Conservation (phyloP, 2,888 invertebrate species). For the Malachius bipustulatus region DNA sequence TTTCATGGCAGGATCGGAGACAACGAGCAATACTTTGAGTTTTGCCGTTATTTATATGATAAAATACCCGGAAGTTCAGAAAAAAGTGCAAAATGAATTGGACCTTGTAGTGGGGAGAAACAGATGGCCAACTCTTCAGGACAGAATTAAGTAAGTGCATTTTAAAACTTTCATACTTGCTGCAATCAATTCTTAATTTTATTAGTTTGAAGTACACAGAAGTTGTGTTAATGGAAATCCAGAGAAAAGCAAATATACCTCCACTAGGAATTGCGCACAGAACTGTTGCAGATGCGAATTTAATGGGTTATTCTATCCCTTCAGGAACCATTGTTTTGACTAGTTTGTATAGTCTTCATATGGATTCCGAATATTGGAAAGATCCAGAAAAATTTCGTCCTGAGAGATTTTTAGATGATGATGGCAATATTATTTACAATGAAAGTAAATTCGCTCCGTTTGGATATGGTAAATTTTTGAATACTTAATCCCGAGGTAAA, state of each 20-base stretch:
- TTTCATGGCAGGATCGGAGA: constrained; percentile 59
- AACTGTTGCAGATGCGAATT: constrained; percentile 33
- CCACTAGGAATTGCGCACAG: constrained; percentile 45
- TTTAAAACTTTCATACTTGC: too few species aligned
- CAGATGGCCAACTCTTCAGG: constrained; percentile 42
- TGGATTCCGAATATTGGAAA: constrained; percentile 46
- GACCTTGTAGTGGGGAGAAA: constrained; percentile 45
- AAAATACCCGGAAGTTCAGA: constrained; percentile 45
- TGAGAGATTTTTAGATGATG: constrained; percentile 48
- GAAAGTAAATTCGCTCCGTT: constrained; percentile 50
- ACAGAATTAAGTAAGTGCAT: constrained; percentile 40
- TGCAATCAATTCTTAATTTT: too few species aligned
- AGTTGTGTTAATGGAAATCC: constrained; percentile 41
- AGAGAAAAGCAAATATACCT: constrained; percentile 39
- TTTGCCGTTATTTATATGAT: constrained; percentile 49
- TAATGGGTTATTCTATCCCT: constrained; percentile 41
- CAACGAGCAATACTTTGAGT: constrained; percentile 52
- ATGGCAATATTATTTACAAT: constrained; percentile 38
- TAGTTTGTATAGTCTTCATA: constrained; percentile 49
- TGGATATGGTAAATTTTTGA: constrained; percentile 52
- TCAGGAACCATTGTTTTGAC: constrained; percentile 46
- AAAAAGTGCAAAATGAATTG: constrained; percentile 46
- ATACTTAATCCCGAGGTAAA: background rate
- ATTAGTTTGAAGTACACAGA: constrained; percentile 36
- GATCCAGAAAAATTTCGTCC: constrained; percentile 50